These are phyloP conservation scores for Crotalus tigris DNA, from an alignment of 2,113 vertebrate genomes.

Conservation along the genomic window DNA sequence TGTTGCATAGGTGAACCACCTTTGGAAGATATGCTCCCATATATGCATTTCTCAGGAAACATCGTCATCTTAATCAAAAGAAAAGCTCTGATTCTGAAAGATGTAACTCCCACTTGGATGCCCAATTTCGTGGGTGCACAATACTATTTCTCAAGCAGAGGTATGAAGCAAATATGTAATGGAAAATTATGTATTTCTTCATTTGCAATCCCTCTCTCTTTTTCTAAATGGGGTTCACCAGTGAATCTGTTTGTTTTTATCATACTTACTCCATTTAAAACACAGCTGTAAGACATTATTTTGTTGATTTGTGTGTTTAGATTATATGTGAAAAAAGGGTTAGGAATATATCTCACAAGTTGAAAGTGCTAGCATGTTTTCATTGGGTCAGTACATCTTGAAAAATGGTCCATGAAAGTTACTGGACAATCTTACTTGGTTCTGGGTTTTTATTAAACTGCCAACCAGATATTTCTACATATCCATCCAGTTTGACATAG, in stretches of 20 bases:
- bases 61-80: not conserved
- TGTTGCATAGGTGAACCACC: not conserved
- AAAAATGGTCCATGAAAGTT: not conserved
- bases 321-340: not conserved
- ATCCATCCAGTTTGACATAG: not conserved
- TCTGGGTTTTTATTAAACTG: not conserved
- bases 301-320: not conserved
- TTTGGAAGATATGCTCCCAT: not conserved
- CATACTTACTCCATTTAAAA: not conserved
- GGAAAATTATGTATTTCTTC: not conserved
- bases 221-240: not conserved
- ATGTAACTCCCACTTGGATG: not conserved
- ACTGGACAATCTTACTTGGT: not conserved
- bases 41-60: not conserved
- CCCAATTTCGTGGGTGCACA: not conserved
- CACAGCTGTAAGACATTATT: not conserved
- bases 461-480: not conserved
- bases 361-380: not conserved
- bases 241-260: not conserved
- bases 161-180: not conserved
- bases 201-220: not conserved
- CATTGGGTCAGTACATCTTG: not conserved
- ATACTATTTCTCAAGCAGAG: not conserved
- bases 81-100: not conserved
- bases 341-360: not conserved